Evolutionary conservation across 1,140 invertebrate species (phyloP).

Genomic region (Holcopasites calliopsidis): DNA sequence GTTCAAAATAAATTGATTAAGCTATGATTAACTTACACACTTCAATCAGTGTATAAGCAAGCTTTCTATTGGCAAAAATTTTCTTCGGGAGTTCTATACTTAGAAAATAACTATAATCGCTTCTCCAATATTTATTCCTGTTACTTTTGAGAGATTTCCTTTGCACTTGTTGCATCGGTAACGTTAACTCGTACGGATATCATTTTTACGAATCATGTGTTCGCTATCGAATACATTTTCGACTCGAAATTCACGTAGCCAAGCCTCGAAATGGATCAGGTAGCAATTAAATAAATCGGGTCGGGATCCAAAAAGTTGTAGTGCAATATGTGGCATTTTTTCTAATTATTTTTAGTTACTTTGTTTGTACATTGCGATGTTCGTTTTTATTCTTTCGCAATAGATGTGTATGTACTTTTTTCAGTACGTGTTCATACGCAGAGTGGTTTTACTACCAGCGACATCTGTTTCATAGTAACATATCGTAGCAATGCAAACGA

Average conservation of each 20-base stretch:
- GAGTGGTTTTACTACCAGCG: not conserved
- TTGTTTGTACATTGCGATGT: too few species aligned
- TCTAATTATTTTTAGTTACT: too few species aligned
- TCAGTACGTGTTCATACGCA: not conserved
- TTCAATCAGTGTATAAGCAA: not conserved
- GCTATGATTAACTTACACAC: not conserved
- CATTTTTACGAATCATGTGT: not conserved
- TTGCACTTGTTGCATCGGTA: not conserved
- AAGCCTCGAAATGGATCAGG: too few species aligned
- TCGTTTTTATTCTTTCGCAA: too few species aligned
- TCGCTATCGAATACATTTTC: not conserved
- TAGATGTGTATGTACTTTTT: not conserved
- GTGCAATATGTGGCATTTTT: too few species aligned
- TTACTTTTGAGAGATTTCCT: not conserved
- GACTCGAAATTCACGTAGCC: too few species aligned
- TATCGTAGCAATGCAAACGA: not conserved
- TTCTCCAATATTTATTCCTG: not conserved
- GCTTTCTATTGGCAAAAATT: not conserved
- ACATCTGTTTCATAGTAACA: not conserved
- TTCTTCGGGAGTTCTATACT: not conserved
- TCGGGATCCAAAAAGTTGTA: too few species aligned
- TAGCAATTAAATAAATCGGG: too few species aligned
- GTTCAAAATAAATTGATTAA: slow-evolving; percentile 14
- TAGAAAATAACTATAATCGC: not conserved
- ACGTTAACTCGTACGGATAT: not conserved